Base-by-base conservation (phyloP, 2,888 invertebrate genomes). In the Erebia aethiops region DNA sequence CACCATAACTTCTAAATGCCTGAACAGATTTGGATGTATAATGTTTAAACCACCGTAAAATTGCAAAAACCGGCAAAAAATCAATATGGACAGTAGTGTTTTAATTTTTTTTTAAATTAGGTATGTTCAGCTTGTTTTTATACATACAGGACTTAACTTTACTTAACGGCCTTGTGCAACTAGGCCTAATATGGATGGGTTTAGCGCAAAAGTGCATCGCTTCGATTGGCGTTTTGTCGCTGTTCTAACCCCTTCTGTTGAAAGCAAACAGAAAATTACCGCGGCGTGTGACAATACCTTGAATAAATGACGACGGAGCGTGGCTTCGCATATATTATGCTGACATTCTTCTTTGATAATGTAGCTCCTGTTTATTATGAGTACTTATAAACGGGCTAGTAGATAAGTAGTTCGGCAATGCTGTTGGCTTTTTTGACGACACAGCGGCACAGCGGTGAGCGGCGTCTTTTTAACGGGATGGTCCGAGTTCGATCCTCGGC, bases 191-290 rank as follows among this genome's bases (percentile, higher is more conserved):
- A 52, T 7, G 9, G 52, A 52, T 52, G 52, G 57, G 35, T 26
- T 35, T 35, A 14, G 57, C 57, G 10, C 43, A 61, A 43, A 43
- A 61, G 11, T 13, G 43, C 43, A 43, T 11, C 11, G 43, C 46
- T 11, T 18, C 43, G 1, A 43, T 18, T 14, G n/a, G 26, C 9
- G 57, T 46, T 61, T 69, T 69, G 60, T 72, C 66, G 62, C 62
- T 69, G 71, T 62, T 51, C 60, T 18, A 51, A 66, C 67, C 54
- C 67, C 67, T 69, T 64, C 54, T 71, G 58, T 69, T 73, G 73
- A 77, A 71, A 75, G 81, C 79, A 82, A 82, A n/a, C n/a, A n/a
- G n/a, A n/a, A n/a, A n/a, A 80, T 82, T 75, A 79, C 79, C 76
- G 77, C 76, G 76, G 79, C 82, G 78, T 79, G 80, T 79, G 79